phyloP scores from a whole-genome alignment of 1,140 invertebrate species.

The Phymastichus coffea region DNA sequence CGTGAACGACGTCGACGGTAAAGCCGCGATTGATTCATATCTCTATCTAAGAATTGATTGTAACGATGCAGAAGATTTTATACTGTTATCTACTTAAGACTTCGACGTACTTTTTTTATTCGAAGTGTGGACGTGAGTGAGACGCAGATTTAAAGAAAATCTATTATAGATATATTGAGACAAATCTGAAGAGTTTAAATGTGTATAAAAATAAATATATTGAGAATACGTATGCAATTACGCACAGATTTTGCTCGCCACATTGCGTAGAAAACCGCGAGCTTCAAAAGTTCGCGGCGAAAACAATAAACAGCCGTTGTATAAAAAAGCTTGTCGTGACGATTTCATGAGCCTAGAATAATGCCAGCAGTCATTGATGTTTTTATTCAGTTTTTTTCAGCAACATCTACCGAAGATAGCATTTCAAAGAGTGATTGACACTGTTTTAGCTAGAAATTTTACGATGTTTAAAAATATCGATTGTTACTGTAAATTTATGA shows the following conservation, averaged over 20 bases:
- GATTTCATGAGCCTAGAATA: no score
- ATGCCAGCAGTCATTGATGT: no score
- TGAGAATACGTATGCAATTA: conserved; percentile 24
- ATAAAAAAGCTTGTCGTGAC: not conserved
- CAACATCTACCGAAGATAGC: no score
- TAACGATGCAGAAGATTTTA: conserved; percentile 22
- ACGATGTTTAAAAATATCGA: no score
- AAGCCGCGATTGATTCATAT: conserved; percentile 12
- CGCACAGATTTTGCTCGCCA: conserved; percentile 13
- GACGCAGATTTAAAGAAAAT: no score
- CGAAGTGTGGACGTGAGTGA: not conserved
- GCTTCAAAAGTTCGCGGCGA: conserved; percentile 4
- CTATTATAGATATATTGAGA: not conserved
- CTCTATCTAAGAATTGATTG: conserved; percentile 18
- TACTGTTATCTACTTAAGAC: conserved; percentile 20
- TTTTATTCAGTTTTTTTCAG: no score
- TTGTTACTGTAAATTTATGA: not conserved
- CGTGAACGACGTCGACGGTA: no score
- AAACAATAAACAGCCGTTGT: conserved; percentile 7
- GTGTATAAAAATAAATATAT: conserved; percentile 6
- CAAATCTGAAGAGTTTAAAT: no score
- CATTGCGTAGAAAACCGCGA: not conserved
- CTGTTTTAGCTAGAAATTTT: no score
- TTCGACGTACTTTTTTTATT: conserved; percentile 21
- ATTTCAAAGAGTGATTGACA: no score